Conservation (phyloP, 2,888 invertebrate genomes). For the Athripsodes cinereus region DNA sequence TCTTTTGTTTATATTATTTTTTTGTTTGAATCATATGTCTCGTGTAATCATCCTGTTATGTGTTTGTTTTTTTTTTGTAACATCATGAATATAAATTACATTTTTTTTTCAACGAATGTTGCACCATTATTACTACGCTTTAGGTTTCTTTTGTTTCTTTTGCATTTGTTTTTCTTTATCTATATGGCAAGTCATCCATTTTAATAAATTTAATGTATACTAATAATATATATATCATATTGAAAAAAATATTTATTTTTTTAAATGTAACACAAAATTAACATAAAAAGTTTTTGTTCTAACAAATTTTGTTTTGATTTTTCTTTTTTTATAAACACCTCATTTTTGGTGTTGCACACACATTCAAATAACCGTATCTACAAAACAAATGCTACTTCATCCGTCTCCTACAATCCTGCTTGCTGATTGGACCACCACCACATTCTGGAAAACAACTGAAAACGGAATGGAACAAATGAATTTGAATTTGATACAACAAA, state of each 20-base stretch:
- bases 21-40: background rate
- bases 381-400: background rate
- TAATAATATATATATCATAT: background rate
- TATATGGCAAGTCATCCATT: background rate
- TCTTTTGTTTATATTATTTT: slow-evolving; percentile 4
- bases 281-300: slow-evolving; percentile 8
- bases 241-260: too few species aligned
- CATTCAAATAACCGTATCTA: background rate
- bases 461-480: too few species aligned
- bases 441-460: too few species aligned
- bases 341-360: slow-evolving; percentile 20
- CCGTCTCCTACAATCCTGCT: background rate
- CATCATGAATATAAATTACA: background rate
- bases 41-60: background rate
- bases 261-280: too few species aligned
- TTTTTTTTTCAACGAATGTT: background rate
- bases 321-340: slow-evolving; percentile 21
- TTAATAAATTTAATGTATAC: background rate
- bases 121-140: background rate
- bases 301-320: slow-evolving; percentile 21
- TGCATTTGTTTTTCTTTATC: background rate
- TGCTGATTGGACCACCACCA: too few species aligned
- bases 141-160: background rate
- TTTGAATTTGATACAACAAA: too few species aligned
- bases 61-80: slow-evolving; percentile 1